Evolutionary conservation across 2,113 vertebrate species (phyloP).

Genomic region (Coreoperca whiteheadi): DNA sequence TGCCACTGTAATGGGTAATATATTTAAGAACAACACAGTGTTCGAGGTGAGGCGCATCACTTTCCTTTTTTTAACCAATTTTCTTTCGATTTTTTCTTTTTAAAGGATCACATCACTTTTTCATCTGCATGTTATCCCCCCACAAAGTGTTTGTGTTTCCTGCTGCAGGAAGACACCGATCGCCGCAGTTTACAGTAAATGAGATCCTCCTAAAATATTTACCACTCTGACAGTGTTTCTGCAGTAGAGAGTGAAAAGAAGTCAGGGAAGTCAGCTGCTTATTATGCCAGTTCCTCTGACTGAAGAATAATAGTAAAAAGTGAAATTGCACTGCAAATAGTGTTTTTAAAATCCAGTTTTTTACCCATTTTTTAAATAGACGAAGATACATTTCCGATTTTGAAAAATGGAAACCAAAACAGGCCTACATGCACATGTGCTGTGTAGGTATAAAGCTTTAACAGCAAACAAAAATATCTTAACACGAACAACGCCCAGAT

Average conservation of each 20-base stretch:
- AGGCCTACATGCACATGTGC: background rate
- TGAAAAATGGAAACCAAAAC: background rate
- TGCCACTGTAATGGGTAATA: background rate
- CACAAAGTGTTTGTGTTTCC: slow-evolving; percentile 19
- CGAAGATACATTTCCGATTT: background rate
- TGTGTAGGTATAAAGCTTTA: background rate
- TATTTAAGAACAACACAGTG: background rate
- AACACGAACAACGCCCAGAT: too few relatives aligned
- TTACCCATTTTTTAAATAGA: background rate
- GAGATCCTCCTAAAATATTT: background rate
- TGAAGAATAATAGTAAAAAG: background rate
- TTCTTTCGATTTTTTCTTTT: too few relatives aligned
- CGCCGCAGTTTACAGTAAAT: background rate
- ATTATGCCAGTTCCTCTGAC: background rate
- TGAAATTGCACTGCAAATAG: background rate
- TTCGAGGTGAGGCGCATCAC: background rate
- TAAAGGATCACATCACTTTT: background rate
- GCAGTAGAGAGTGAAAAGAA: background rate
- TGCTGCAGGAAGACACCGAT: slow-evolving; percentile 15
- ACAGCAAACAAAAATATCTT: background rate
- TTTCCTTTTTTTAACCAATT: background rate
- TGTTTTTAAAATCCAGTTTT: background rate
- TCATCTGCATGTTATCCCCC: background rate
- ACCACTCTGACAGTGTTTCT: background rate
- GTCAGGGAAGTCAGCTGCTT: background rate